These are phyloP conservation scores for Nannobrachium achirus DNA, from an alignment of 2,113 vertebrate species.

Conservation along the genomic window DNA sequence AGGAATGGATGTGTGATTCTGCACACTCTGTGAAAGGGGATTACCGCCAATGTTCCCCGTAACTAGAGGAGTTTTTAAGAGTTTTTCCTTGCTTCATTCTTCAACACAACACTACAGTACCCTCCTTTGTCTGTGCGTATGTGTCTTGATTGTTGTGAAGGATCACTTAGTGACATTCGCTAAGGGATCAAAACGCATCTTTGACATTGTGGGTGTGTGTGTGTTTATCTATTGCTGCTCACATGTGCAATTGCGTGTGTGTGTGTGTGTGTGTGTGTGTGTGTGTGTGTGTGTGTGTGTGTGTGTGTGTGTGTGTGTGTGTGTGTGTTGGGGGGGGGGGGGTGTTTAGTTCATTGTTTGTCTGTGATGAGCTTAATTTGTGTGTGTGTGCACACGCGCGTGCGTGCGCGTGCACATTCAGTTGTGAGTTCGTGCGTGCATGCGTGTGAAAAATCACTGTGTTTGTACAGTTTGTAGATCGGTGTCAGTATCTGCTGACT, in stretches of 20 bases:
- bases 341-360: too few species aligned
- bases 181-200: constrained; percentile 30
- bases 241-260: too few species aligned
- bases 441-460: too few species aligned
- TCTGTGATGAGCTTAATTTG: too few species aligned
- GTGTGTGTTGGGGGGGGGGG: too few species aligned
- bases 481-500: not conserved
- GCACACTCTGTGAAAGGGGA: constrained; percentile 45
- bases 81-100: constrained; percentile 11
- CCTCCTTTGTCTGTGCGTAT: not conserved
- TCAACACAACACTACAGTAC: constrained; percentile 27
- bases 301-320: not conserved
- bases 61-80: constrained; percentile 45
- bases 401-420: too few species aligned
- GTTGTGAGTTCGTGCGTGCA: too few species aligned
- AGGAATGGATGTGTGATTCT: constrained; percentile 40
- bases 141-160: constrained; percentile 29
- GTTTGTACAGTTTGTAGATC: constrained; percentile 11
- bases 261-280: not conserved
- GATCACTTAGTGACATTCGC: constrained; percentile 22
- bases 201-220: constrained; percentile 38
- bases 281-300: not conserved
- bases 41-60: constrained; percentile 49
- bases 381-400: too few species aligned
- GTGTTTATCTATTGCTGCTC: not conserved